Percentiles rank a stretch among this genome's conserved stretches.
These are phyloP conservation scores for Aramus guarauna DNA, from an alignment of 2,113 vertebrate species.

Conservation along the genomic window DNA sequence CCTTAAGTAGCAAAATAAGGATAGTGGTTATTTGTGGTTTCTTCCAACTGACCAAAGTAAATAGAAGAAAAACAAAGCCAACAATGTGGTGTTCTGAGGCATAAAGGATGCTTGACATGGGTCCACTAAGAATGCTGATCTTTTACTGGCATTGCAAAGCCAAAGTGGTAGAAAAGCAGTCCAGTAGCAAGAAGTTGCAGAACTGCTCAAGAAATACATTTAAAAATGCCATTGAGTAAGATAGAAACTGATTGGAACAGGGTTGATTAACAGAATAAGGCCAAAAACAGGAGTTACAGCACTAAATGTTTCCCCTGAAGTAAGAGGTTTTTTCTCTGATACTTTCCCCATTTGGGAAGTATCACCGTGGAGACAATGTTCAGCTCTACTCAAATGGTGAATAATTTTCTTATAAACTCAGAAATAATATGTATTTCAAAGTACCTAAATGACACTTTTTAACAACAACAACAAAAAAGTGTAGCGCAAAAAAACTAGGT, in stretches of 20 bases:
- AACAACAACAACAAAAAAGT: neutral
- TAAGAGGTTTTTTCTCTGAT: neutral
- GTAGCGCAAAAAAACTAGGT: neutral
- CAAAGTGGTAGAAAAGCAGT: neutral
- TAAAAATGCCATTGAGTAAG: neutral
- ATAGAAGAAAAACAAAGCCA: neutral
- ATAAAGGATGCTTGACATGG: neutral
- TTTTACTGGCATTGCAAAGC: neutral
- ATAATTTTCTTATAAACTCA: neutral
- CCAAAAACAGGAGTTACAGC: neutral
- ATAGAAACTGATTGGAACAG: neutral
- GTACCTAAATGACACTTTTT: neutral
- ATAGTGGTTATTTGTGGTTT: neutral
- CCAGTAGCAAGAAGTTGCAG: neutral
- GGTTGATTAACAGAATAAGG: neutral
- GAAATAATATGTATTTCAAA: neutral
- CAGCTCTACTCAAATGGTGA: neutral
- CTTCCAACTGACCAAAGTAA: neutral
- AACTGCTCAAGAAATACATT: neutral
- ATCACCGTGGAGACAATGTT: neutral
- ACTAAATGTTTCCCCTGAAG: neutral
- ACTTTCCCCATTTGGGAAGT: neutral
- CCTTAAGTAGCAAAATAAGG: neutral
- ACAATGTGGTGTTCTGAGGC: neutral
- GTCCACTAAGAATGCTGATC: neutral